Evolutionary conservation across 2,113 vertebrate genomes (phyloP), one percentile per base, ranked within the genome.

Genomic region (Mesembrinibis cayennensis): DNA sequence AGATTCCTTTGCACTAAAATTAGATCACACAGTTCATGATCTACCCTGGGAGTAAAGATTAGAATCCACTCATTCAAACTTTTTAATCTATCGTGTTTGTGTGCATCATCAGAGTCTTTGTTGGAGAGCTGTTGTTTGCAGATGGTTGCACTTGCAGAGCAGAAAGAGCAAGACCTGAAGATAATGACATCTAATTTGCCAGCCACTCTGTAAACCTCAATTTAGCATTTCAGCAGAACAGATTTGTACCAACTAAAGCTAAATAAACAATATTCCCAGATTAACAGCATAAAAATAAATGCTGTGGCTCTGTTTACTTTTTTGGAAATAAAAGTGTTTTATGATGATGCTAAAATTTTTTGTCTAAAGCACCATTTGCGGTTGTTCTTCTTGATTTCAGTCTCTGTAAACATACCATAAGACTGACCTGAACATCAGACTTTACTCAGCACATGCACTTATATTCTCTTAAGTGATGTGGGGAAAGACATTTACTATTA

Each of bases 161-260:
- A 97, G 78, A 93, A 85, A 88, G 80, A 91, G 59, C 80, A 96
- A 95, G 85, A 96, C 94, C 82, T 94, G 82, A 96, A 92, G 85
- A 97, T 95, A 96, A 97, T 92, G 85, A 40, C 49, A 87, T 95
- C 80, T 96, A 93, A 96, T 97, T 97, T 96, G 73, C 65, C 61
- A 95, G 29, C 52, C 88, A 86, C 70, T 96, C 58, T 89, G 20
- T 74, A 92, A 96, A 92, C 17, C 79, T 90, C 13, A 0, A 81
- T 89, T 96, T 93, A 93, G 76, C 79, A 90, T 95, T 95, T 95
- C 93, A 92, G 93, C 89, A 93, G 89, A 96, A 94, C 65, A 87
- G 32, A 90, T 96, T 93, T 93, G 56, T 72, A 94, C 40, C 44
- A 85, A 45, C 69, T 87, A 76, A 95, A 87, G 53, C 44, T 89